Evolutionary conservation across 2,797 vertebrate genomes (phyloP).

Genomic region (Alcedo quadribrachys): DNA sequence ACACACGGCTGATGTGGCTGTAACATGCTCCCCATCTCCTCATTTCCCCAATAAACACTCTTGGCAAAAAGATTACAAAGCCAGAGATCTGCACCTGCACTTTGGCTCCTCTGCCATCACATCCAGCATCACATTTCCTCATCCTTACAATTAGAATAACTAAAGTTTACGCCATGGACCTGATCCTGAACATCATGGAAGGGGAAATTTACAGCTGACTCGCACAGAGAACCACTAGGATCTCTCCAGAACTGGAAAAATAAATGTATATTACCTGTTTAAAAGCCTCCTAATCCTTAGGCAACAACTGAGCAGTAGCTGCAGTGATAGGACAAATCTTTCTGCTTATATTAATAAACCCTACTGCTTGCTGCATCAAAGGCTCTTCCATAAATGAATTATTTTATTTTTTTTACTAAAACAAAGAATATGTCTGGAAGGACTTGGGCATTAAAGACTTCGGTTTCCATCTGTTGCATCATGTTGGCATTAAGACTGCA

Average conservation of each 20-base stretch:
- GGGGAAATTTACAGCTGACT: neutral
- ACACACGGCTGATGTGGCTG: neutral
- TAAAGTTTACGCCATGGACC: neutral
- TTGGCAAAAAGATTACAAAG: neutral
- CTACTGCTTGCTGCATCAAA: neutral
- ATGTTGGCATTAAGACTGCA: neutral
- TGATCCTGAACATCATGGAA: neutral
- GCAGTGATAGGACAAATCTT: neutral
- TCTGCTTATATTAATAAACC: neutral
- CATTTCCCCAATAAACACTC: neutral
- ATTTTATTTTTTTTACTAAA: neutral
- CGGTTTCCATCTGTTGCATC: neutral
- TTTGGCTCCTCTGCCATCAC: neutral
- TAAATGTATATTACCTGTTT: constrained; percentile 20
- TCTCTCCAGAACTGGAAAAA: constrained; percentile 8
- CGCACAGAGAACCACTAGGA: neutral
- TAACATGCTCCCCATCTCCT: neutral
- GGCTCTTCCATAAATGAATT: neutral
- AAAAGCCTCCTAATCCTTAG: constrained; percentile 44
- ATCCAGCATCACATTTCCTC: rapidly evolving
- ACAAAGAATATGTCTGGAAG: neutral
- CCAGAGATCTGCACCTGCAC: neutral
- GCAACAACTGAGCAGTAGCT: constrained; percentile 16
- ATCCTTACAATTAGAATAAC: neutral
- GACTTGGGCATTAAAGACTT: neutral